Evolutionary conservation across 2,113 vertebrate genomes (phyloP).

Genomic region (Speoplatyrhinus poulsoni): DNA sequence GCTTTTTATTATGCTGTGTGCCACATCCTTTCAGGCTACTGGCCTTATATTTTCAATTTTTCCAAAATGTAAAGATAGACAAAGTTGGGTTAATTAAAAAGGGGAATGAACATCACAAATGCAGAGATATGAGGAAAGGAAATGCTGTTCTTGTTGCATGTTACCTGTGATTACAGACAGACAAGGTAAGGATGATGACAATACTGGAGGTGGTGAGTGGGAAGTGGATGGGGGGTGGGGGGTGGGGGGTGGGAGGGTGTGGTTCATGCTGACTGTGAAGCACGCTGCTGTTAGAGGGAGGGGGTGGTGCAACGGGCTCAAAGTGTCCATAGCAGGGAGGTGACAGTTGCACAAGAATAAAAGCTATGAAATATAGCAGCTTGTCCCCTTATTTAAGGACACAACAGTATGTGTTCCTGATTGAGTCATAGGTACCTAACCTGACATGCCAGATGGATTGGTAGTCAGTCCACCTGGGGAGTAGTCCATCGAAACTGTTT

Average conservation of each 20-base stretch:
- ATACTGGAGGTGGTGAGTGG: neutral
- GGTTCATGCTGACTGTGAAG: neutral
- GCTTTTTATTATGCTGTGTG: constrained; percentile 12
- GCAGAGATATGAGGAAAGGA: neutral
- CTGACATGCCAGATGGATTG: too few species aligned
- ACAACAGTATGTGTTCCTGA: too few species aligned
- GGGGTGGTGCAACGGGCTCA: neutral
- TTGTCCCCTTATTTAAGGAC: too few species aligned
- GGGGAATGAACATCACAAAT: neutral
- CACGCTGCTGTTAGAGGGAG: neutral
- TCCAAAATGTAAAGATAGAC: constrained; percentile 5
- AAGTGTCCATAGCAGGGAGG: too few species aligned
- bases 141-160: neutral
- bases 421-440: too few species aligned
- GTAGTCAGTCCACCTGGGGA: too few species aligned
- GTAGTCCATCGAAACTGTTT: too few species aligned
- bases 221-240: neutral
- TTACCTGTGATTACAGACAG: constrained; percentile 4
- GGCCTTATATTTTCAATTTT: constrained; percentile 9
- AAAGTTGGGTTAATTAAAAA: neutral
- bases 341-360: too few species aligned
- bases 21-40: constrained; percentile 2
- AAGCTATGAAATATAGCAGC: too few species aligned
- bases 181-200: neutral
- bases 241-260: too few species aligned